A percentile compares a stretch with the other conserved stretches of the same genome.
phyloP scores from a whole-genome alignment of 2,113 vertebrate species.

The Lethenteron reissneri region DNA sequence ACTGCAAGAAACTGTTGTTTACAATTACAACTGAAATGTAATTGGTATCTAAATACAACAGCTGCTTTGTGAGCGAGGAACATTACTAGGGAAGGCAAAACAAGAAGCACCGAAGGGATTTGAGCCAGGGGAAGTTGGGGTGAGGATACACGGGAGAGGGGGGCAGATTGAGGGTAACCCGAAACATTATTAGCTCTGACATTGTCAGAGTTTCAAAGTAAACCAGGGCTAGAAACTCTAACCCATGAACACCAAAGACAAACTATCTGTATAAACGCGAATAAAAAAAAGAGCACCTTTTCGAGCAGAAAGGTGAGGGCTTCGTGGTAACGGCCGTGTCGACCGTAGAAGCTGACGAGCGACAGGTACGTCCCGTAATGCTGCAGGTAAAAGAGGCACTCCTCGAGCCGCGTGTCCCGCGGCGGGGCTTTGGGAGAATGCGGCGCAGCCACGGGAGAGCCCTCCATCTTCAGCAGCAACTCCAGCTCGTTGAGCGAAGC shows the following conservation, averaged over 20 bases:
- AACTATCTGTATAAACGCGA: too few relatives aligned
- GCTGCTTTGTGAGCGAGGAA: too few relatives aligned
- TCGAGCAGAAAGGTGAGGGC: slow-evolving; percentile 50
- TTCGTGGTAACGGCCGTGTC: slow-evolving; percentile 50
- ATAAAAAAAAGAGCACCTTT: slow-evolving; percentile 32
- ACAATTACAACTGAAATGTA: too few relatives aligned
- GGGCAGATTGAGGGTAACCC: neutral
- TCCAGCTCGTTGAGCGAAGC: slow-evolving; percentile 61
- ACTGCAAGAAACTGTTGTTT: too few relatives aligned
- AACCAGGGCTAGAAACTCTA: neutral
- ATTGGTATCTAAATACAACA: too few relatives aligned
- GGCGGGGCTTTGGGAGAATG: too few relatives aligned
- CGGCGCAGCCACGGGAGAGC: slow-evolving; percentile 19
- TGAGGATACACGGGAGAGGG: too few relatives aligned
- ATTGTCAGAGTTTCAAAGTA: neutral
- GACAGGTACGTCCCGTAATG: slow-evolving; percentile 61
- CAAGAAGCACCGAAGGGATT: too few relatives aligned
- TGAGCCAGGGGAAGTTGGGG: too few relatives aligned
- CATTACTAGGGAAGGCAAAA: too few relatives aligned
- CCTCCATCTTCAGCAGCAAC: slow-evolving; percentile 31
- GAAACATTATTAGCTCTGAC: neutral
- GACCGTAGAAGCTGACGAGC: slow-evolving; percentile 65
- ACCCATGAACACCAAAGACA: neutral
- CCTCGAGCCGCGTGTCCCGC: slow-evolving; percentile 36
- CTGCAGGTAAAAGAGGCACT: slow-evolving; percentile 72